Evolutionary conservation across 1,140 invertebrate genomes (phyloP), one percentile per base, ranked within the genome.

Genomic region (Drosophila ironensis): DNA sequence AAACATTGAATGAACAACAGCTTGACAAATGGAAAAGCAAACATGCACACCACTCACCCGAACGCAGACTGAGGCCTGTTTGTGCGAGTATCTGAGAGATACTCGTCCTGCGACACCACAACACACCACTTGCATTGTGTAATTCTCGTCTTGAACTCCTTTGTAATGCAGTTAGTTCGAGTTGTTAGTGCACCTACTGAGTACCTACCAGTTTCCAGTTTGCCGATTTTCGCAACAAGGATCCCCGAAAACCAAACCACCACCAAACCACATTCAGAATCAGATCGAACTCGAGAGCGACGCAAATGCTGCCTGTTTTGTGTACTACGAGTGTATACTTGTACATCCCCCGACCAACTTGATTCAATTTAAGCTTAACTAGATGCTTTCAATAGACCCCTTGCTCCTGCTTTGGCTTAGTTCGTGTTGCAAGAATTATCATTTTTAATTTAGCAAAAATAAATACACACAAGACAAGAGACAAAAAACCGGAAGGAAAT

Each of bases 1-100:
- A n/a, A 57, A 66, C 67, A 60, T 57, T 70, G 67, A 70, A 70
- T 70, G 67, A 30, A 70, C n/a, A n/a, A n/a, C 9, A 69, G 66
- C 66, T 70, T 70, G 38, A 46, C 69, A 56, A 30, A 48, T 33
- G 53, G 25, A 30, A 54, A 64, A 80, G 53, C 33, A 66, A 48
- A 48, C 20, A 47, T 37, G 20, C 48, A 24, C 8, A 16, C 6
- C 8, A 25, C 19, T 35, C 22, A 33, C 30, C 11, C 11, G 20
- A 50, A 50, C 16, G 24, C 38, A 30, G 50, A 19, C 16, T n/a
- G 50, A 53, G 28, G 38, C 40, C 51, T 17, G 51, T 11, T n/a
- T 9, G 25, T 27, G 7, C 7, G 25, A 9, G 12, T 54, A 30
- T 45, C 40, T n/a, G 12, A 22, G 40, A 53, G 47, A 50, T 38